A percentile compares a stretch with the other conserved stretches of the same genome.
These are phyloP conservation scores for Danio rerio DNA, from an alignment of 2,113 vertebrate species.

Conservation along the genomic window GRCz12tu NC_133193.1:24631501-24632000, in stretches of 20 bases:
- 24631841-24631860: not conserved
- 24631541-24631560: not conserved
- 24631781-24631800: conserved; percentile 26
- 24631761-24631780: conserved; percentile 36
- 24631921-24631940: too few relatives aligned
- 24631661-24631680: conserved; percentile 26
- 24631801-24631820: not conserved
- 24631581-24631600: not conserved
- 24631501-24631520: not conserved
- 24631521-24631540: not conserved
- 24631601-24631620: not conserved
- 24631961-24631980: too few relatives aligned
- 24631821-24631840: not conserved
- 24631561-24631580: conserved; percentile 22
- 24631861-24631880: too few relatives aligned
- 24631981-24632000: too few relatives aligned
- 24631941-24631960: too few relatives aligned
- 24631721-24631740: conserved; percentile 29
- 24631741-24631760: conserved; percentile 31
- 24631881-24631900: too few relatives aligned
- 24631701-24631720: conserved; percentile 17
- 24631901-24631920: too few relatives aligned
- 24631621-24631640: conserved; percentile 9
- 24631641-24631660: conserved; percentile 12
- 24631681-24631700: conserved; percentile 17